These are phyloP conservation scores for Ophioderma brevispina DNA, from an alignment of 35 echinoderm and acorn worm genomes.

Conservation along the genomic window DNA sequence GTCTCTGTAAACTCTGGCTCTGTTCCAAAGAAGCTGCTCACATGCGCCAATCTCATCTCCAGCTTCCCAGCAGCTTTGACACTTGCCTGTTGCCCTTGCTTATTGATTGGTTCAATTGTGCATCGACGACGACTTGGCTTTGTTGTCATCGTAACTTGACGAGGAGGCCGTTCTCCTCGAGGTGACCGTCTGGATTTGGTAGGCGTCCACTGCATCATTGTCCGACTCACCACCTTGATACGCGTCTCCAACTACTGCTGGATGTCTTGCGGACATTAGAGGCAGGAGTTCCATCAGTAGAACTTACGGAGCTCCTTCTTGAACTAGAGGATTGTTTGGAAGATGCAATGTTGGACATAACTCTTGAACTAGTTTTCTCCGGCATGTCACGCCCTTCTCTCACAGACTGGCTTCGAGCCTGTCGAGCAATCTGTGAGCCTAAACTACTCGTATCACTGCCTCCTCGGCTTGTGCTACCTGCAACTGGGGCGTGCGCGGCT, in stretches of 20 bases:
- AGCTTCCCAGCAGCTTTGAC: conserved; percentile 31
- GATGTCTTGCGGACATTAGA: conserved; percentile 25
- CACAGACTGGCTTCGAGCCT: conserved; percentile 42
- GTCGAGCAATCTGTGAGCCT: conserved; percentile 41
- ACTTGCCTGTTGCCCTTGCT: conserved; percentile 18
- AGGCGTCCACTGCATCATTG: conserved; percentile 32
- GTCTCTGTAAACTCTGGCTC: conserved; percentile 55
- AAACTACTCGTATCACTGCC: conserved; percentile 23
- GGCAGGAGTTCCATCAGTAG: conserved; percentile 18
- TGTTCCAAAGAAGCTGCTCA: conserved; percentile 58
- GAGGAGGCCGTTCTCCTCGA: background rate
- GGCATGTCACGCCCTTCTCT: conserved; percentile 28
- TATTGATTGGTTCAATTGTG: background rate
- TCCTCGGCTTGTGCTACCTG: conserved; percentile 17
- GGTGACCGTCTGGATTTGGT: conserved; percentile 50
- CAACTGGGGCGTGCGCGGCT: background rate
- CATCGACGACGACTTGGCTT: conserved; percentile 9
- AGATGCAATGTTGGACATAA: conserved; percentile 24
- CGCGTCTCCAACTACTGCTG: conserved; percentile 4
- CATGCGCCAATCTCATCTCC: conserved; percentile 58
- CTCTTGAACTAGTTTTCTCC: conserved; percentile 25
- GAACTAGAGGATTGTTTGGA: conserved; percentile 36
- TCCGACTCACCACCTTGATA: conserved; percentile 17
- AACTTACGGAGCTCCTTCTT: conserved; percentile 47
- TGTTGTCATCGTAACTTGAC: conserved; percentile 25